A percentile compares a stretch with the other conserved stretches of the same genome.
Conservation (phyloP, 2,113 vertebrate genomes). For the Sebastes fasciatus region DNA sequence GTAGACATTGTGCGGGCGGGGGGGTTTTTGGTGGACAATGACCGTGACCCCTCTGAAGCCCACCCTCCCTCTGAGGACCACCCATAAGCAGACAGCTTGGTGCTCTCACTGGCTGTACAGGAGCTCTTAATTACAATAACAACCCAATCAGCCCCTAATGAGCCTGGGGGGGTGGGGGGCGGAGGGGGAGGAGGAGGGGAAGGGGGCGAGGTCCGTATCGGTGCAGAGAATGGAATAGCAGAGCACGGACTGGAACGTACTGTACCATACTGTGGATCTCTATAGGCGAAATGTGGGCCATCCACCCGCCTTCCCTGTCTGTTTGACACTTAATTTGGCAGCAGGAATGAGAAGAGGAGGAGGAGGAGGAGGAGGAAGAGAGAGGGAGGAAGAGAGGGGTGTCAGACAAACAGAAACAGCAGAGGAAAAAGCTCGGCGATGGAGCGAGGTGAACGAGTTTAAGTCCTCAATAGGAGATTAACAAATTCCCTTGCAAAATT, state of each 20-base stretch:
- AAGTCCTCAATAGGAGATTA: conserved; percentile 4
- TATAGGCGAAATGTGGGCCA: conserved; percentile 71
- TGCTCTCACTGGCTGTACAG: conserved; percentile 65
- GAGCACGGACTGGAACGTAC: conserved; percentile 52
- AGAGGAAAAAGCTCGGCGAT: conserved; percentile 26
- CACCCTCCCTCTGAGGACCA: conserved; percentile 66
- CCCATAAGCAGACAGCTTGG: conserved; percentile 65
- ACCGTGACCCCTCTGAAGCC: conserved; percentile 41
- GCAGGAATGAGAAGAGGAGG: conserved; percentile 66
- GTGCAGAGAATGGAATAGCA: conserved; percentile 56
- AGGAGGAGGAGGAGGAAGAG: conserved; percentile 21
- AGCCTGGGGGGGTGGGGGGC: conserved; percentile 19
- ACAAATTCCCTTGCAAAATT: not conserved
- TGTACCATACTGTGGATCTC: conserved; percentile 66
- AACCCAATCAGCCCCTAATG: conserved; percentile 75
- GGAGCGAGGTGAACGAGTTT: conserved; percentile 29
- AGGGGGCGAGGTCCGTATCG: conserved; percentile 10
- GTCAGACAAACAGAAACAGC: conserved; percentile 58
- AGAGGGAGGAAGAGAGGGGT: conserved; percentile 28
- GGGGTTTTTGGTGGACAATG: conserved; percentile 59
- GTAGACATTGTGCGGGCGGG: not conserved
- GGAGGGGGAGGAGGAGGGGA: not conserved
- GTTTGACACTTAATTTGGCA: conserved; percentile 80
- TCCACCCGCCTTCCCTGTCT: conserved; percentile 59
- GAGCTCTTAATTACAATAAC: conserved; percentile 78